Conservation (phyloP, 2,888 invertebrate genomes). For the Myopa tessellatipennis region DNA sequence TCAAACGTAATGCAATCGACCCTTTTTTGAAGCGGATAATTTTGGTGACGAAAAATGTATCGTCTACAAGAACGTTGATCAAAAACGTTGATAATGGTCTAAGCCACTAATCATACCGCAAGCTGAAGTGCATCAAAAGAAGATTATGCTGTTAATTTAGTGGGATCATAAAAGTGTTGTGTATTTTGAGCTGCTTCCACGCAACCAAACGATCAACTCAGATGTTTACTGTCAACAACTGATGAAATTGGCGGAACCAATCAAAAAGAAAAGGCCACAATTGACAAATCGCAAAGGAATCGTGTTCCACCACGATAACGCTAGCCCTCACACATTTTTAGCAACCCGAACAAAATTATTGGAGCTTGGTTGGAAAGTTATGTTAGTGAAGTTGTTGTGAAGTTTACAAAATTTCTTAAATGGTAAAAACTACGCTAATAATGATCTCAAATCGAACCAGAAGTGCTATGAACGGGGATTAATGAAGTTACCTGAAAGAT, state of each 20-base stretch:
- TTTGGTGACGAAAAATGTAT: too few species aligned
- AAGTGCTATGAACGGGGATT: not conserved
- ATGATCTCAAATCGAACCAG: not conserved
- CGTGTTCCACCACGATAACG: constrained; percentile 12
- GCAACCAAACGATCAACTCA: not conserved
- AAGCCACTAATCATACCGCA: too few species aligned
- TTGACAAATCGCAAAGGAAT: not conserved
- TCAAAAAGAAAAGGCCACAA: not conserved
- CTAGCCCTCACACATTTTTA: not conserved
- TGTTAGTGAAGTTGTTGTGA: not conserved
- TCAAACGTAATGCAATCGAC: too few species aligned
- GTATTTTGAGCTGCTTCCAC: too few species aligned
- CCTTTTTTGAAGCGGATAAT: too few species aligned
- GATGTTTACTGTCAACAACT: not conserved
- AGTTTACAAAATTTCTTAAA: not conserved
- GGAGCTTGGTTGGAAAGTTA: constrained; percentile 18
- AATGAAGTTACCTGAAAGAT: constrained; percentile 4
- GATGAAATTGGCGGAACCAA: not conserved
- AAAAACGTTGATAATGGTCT: too few species aligned
- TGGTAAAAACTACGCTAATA: not conserved
- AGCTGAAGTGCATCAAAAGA: too few species aligned
- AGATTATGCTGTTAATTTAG: too few species aligned
- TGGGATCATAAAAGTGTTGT: too few species aligned
- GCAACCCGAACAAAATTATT: not conserved
- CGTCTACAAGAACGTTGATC: too few species aligned